phyloP scores from a whole-genome alignment of 1,140 invertebrate species.

The Penaeus chinensis region DNA sequence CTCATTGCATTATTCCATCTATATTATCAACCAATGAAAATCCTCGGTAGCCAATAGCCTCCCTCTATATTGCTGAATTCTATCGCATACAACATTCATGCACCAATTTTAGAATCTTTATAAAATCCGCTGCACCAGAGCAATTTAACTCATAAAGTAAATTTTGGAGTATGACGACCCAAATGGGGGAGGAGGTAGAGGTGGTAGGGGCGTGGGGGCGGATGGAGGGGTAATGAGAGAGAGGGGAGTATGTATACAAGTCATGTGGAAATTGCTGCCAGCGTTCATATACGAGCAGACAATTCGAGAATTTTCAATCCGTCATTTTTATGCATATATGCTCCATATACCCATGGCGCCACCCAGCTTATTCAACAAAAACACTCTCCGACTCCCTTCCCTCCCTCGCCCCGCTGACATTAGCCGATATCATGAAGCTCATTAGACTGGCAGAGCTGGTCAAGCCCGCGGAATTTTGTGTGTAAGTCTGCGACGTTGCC shows the following conservation, averaged over 20 bases:
- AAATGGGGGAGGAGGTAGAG: conserved; percentile 16
- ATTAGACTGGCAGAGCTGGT: too few relatives aligned
- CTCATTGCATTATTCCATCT: conserved; percentile 32
- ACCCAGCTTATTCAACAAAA: too few relatives aligned
- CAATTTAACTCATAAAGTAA: conserved; percentile 60
- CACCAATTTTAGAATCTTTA: conserved; percentile 55
- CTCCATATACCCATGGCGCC: too few relatives aligned
- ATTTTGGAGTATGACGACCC: conserved; percentile 50
- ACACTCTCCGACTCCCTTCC: too few relatives aligned
- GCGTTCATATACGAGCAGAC: conserved; percentile 58
- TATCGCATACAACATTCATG: conserved; percentile 59
- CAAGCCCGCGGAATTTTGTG: too few relatives aligned
- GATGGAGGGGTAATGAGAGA: conserved; percentile 27
- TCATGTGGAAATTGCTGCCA: conserved; percentile 60
- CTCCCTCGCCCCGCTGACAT: too few relatives aligned
- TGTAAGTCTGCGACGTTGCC: too few relatives aligned
- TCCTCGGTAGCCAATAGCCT: conserved; percentile 35
- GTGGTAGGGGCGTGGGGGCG: conserved; percentile 6
- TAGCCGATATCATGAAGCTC: too few relatives aligned
- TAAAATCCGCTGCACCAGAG: conserved; percentile 47
- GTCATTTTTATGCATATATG: conserved; percentile 10
- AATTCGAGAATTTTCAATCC: conserved; percentile 54
- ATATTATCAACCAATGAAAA: conserved; percentile 46
- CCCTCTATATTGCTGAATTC: conserved; percentile 47
- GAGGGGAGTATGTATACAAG: conserved; percentile 57